Evolutionary conservation across 2,113 vertebrate species (phyloP).

Genomic region (Tachysurus fulvidraco): DNA sequence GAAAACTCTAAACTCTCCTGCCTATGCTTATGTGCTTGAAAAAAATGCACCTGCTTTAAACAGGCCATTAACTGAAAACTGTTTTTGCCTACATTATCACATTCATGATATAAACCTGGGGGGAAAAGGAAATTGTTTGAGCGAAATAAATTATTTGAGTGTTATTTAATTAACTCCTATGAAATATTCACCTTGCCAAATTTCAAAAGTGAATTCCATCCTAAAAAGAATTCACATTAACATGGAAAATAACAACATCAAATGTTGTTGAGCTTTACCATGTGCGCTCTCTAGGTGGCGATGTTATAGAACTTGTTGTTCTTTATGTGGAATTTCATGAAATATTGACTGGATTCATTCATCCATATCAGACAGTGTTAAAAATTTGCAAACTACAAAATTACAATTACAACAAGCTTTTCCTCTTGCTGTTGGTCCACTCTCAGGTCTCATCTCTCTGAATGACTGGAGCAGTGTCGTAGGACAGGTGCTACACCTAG

Average conservation of each 20-base stretch:
- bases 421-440: background rate
- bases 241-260: no score
- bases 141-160: background rate
- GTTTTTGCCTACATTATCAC: background rate
- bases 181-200: background rate
- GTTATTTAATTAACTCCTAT: background rate
- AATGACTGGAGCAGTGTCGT: slow-evolving; percentile 81
- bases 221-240: no score
- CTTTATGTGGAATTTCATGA: background rate
- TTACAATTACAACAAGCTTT: background rate
- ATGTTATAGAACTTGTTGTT: background rate
- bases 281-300: no score
- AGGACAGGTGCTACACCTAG: slow-evolving; percentile 80
- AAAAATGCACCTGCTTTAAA: background rate
- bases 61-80: background rate
- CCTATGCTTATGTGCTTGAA: background rate
- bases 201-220: background rate
- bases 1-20: background rate
- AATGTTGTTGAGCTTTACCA: no score
- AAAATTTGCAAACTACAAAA: background rate
- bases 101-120: background rate
- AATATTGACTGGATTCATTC: slow-evolving; percentile 17
- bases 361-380: slow-evolving; percentile 8
- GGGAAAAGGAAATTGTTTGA: background rate
- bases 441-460: slow-evolving; percentile 66